A percentile compares a stretch with the other conserved stretches of the same genome.
Conservation (phyloP, 2,113 vertebrate species). For the Tragelaphus buxtoni region DNA sequence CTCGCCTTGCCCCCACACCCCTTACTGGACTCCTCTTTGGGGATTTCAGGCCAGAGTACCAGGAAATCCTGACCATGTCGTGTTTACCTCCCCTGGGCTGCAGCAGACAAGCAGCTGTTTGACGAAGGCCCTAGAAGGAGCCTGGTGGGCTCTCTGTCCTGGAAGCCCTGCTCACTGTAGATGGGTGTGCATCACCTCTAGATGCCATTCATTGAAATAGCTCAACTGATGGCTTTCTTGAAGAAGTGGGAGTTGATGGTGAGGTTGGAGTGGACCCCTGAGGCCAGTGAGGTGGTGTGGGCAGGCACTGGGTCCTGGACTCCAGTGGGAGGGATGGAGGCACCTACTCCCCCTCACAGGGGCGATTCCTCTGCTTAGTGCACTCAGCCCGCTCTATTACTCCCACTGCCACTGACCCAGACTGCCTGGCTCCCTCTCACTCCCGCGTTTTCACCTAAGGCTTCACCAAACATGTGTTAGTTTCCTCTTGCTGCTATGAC, state of each 20-base stretch:
- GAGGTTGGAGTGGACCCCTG: neutral
- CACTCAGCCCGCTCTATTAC: neutral
- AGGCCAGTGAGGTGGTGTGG: neutral
- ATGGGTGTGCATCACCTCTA: neutral
- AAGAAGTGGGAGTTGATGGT: neutral
- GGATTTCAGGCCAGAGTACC: neutral
- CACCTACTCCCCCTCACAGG: neutral
- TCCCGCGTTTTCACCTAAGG: neutral
- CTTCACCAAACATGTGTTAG: neutral
- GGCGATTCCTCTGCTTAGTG: neutral
- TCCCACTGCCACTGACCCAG: neutral
- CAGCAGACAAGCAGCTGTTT: neutral
- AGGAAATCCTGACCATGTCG: neutral
- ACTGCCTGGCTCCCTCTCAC: neutral
- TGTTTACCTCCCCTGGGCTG: neutral
- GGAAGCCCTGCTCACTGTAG: neutral
- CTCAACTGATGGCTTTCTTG: neutral
- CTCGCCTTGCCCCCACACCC: fast-evolving
- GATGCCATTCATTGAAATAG: neutral
- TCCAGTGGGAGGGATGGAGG: too few relatives aligned
- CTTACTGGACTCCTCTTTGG: neutral
- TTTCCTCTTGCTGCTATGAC: neutral
- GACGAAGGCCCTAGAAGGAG: neutral
- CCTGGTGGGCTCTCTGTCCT: fast-evolving
- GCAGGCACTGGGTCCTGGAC: neutral